These are phyloP conservation scores for Malacoctenus gilli DNA, from an alignment of 2,797 vertebrate genomes.

Conservation along the genomic window DNA sequence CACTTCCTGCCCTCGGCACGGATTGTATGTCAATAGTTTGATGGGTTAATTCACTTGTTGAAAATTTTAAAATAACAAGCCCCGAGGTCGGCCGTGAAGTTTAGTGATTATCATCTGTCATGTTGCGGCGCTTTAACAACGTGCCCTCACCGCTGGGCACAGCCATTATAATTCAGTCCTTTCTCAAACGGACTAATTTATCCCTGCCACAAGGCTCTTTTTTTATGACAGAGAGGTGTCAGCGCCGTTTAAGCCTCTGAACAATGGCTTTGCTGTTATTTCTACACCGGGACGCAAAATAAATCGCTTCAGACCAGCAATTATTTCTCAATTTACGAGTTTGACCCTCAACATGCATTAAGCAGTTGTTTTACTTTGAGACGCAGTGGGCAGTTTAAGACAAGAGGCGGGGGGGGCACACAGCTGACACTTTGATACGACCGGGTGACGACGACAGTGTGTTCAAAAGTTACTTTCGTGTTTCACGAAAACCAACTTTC, in stretches of 20 bases:
- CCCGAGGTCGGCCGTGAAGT: conserved; percentile 25
- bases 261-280: conserved; percentile 42
- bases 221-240: conserved; percentile 24
- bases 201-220: conserved; percentile 39
- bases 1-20: conserved; percentile 11
- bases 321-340: conserved; percentile 27
- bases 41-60: conserved; percentile 37
- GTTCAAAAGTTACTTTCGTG: neutral
- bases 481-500: no score
- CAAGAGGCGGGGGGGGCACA: neutral
- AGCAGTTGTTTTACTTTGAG: conserved; percentile 22
- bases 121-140: conserved; percentile 40
- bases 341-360: conserved; percentile 8
- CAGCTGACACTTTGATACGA: neutral
- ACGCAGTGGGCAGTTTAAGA: conserved; percentile 16
- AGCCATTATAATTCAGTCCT: conserved; percentile 31
- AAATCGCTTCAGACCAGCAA: conserved; percentile 37
- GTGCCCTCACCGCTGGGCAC: conserved; percentile 27
- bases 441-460: neutral
- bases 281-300: conserved; percentile 35
- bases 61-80: conserved; percentile 35
- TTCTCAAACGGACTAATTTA: conserved; percentile 57
- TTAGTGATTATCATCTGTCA: conserved; percentile 47
- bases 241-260: conserved; percentile 54
- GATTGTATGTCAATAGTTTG: conserved; percentile 6